Evolutionary conservation across 2,888 invertebrate species (phyloP).

Genomic region (Trissonchulus sp.): DNA sequence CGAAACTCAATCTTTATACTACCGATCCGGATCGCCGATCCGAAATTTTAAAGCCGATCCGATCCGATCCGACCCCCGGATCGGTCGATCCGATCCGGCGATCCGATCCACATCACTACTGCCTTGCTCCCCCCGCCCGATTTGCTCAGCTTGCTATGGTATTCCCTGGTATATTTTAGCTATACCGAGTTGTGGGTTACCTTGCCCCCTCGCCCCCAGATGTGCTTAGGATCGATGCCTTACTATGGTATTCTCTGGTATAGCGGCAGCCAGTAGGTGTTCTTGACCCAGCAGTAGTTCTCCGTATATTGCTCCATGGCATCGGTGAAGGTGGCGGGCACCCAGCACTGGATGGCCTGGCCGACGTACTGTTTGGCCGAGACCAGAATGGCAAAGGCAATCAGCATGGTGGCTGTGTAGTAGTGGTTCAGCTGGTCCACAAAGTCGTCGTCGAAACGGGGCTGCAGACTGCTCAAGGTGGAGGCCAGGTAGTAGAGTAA

Average conservation of each 20-base stretch:
- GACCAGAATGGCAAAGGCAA: constrained; percentile 20
- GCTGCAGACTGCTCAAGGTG: constrained; percentile 50
- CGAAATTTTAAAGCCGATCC: too few relatives aligned
- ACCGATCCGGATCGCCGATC: too few relatives aligned
- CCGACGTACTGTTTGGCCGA: constrained; percentile 19
- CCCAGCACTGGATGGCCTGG: constrained; percentile 20
- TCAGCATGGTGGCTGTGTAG: constrained; percentile 49
- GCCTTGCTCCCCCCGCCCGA: too few relatives aligned
- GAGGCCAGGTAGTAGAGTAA: constrained; percentile 44
- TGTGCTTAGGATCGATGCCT: too few relatives aligned
- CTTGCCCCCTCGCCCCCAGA: too few relatives aligned
- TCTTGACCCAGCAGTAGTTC: constrained; percentile 21
- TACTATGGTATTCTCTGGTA: background rate
- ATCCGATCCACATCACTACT: too few relatives aligned
- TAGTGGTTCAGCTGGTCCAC: constrained; percentile 52
- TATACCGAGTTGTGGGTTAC: too few relatives aligned
- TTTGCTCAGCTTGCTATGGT: too few relatives aligned
- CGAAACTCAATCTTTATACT: too few relatives aligned
- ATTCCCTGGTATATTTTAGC: too few relatives aligned
- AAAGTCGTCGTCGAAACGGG: constrained; percentile 51
- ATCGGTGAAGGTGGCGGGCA: constrained; percentile 16
- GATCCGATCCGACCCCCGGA: too few relatives aligned
- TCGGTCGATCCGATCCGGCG: too few relatives aligned
- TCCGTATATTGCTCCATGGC: constrained; percentile 21
- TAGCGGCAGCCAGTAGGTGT: constrained; percentile 21